Conservation (phyloP, 1,140 invertebrate genomes). For the Paraescarpia echinospica region DNA sequence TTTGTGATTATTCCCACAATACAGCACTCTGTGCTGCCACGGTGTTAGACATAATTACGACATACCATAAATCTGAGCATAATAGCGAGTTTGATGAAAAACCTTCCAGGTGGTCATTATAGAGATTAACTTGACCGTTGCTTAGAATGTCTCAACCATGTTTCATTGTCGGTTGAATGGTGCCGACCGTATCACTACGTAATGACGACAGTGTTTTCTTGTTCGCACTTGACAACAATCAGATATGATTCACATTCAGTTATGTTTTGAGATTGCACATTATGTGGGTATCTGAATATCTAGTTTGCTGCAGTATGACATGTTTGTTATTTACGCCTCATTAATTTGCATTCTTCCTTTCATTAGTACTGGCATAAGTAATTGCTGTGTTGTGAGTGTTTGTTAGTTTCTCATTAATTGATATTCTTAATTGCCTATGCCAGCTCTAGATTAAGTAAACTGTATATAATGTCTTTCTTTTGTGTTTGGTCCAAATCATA, state of each 20-base stretch:
- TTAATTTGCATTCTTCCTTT: no score
- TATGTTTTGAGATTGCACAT: background rate
- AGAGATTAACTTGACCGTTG: background rate
- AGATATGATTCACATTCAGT: background rate
- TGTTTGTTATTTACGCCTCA: background rate
- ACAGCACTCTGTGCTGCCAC: background rate
- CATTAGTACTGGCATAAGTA: no score
- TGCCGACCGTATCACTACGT: background rate
- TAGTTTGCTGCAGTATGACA: background rate
- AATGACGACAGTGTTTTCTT: background rate
- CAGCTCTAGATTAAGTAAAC: no score
- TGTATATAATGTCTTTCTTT: no score
- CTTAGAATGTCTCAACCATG: background rate
- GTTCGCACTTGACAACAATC: background rate
- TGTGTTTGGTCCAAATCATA: no score
- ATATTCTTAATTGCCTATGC: no score
- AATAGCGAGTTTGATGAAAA: background rate
- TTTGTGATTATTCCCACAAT: background rate
- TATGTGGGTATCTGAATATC: background rate
- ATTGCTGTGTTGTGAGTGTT: no score
- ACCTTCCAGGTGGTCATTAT: background rate
- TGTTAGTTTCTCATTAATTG: no score
- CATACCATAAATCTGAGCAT: background rate
- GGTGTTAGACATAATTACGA: background rate
- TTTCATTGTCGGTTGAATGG: background rate